Evolutionary conservation across 2,113 vertebrate genomes (phyloP).

Genomic region (Jacana jacana): DNA sequence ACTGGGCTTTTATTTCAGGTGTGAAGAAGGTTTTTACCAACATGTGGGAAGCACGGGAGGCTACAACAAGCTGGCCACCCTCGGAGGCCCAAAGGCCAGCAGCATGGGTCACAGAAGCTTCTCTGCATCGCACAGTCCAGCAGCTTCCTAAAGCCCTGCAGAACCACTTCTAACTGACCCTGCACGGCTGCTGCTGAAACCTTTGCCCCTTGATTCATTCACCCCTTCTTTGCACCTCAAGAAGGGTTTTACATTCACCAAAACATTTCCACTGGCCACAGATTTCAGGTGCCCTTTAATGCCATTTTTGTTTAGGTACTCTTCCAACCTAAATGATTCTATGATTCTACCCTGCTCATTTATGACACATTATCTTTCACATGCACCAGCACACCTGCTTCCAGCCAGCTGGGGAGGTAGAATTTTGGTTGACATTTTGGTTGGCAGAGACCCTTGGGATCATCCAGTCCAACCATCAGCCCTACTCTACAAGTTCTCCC

Average conservation of each 20-base stretch:
- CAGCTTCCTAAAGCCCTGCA: neutral
- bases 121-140: fast-evolving
- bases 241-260: neutral
- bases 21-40: neutral
- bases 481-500: too few species aligned
- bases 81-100: neutral
- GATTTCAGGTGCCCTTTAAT: neutral
- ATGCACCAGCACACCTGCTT: neutral
- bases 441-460: too few species aligned
- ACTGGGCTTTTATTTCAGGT: neutral
- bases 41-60: neutral
- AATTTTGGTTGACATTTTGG: too few species aligned
- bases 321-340: too few species aligned
- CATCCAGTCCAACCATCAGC: too few species aligned
- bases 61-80: fast-evolving
- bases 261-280: neutral
- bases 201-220: neutral
- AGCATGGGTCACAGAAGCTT: fast-evolving
- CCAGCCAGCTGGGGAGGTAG: neutral
- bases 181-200: neutral
- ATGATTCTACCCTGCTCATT: fast-evolving
- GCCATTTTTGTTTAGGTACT: neutral
- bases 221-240: neutral
- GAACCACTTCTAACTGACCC: neutral
- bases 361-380: neutral